These are phyloP conservation scores for Lithobates sylvaticus DNA, from an alignment of 2,797 vertebrate genomes.

Conservation along the genomic window DNA sequence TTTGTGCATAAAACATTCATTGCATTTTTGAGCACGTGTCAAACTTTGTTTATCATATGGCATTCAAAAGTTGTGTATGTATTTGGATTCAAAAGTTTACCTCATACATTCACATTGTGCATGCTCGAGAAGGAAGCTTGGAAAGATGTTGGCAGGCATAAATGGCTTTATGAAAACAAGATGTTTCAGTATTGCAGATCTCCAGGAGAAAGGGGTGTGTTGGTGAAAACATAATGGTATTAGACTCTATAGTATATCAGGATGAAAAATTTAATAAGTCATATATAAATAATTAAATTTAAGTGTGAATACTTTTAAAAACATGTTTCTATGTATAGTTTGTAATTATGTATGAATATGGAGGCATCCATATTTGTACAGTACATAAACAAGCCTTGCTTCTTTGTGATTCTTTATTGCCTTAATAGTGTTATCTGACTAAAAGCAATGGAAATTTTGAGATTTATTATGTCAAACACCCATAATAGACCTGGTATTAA, in stretches of 20 bases:
- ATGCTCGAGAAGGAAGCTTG: not conserved
- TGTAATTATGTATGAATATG: not conserved
- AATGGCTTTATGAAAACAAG: slow-evolving; percentile 3
- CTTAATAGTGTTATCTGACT: no score
- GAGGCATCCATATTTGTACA: no score
- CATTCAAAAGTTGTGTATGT: slow-evolving; percentile 36
- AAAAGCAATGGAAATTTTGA: no score
- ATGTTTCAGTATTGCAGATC: not conserved
- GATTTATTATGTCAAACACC: no score
- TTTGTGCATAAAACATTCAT: slow-evolving; percentile 47
- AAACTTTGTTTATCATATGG: slow-evolving; percentile 45
- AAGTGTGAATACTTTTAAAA: no score
- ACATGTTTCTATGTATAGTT: no score
- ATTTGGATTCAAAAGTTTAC: slow-evolving; percentile 37
- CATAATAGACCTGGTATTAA: no score
- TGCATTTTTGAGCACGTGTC: slow-evolving; percentile 32
- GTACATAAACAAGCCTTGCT: no score
- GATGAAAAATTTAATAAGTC: not conserved
- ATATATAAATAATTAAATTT: no score
- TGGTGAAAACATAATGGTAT: not conserved
- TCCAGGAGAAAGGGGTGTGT: not conserved
- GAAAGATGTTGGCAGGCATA: not conserved
- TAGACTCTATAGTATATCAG: not conserved
- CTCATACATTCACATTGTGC: slow-evolving; percentile 13
- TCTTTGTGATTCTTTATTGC: no score